Conservation (phyloP, 2,113 vertebrate species). For the Pterocles gutturalis region DNA sequence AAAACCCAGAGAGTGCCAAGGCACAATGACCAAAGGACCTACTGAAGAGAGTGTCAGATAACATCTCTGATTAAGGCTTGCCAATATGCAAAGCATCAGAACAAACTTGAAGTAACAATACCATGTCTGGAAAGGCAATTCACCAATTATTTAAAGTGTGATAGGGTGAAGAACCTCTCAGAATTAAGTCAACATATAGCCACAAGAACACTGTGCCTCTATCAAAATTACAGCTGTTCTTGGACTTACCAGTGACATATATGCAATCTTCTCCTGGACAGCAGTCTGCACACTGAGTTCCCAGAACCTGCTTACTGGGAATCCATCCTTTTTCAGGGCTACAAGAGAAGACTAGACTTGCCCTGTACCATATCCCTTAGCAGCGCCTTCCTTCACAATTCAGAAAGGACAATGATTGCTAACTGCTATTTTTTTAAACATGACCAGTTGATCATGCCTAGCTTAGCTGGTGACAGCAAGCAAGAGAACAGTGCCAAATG, state of each 20-base stretch:
- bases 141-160: neutral
- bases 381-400: neutral
- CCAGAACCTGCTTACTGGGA: neutral
- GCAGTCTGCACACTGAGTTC: neutral
- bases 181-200: fast-evolving
- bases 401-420: neutral
- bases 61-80: neutral
- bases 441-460: neutral
- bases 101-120: neutral
- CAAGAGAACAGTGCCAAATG: neutral
- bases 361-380: neutral
- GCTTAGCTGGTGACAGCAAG: neutral
- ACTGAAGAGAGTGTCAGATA: neutral
- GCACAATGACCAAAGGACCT: neutral
- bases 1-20: neutral
- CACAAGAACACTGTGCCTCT: neutral
- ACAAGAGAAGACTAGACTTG: neutral
- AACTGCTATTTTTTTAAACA: neutral
- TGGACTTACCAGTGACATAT: neutral
- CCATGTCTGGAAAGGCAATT: neutral
- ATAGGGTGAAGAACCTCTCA: neutral
- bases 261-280: neutral
- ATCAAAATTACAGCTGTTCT: neutral
- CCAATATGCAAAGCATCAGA: neutral
- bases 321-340: neutral